phyloP scores from a whole-genome alignment of 2,113 vertebrate species.

The Serranochromis macrocephalus region DNA sequence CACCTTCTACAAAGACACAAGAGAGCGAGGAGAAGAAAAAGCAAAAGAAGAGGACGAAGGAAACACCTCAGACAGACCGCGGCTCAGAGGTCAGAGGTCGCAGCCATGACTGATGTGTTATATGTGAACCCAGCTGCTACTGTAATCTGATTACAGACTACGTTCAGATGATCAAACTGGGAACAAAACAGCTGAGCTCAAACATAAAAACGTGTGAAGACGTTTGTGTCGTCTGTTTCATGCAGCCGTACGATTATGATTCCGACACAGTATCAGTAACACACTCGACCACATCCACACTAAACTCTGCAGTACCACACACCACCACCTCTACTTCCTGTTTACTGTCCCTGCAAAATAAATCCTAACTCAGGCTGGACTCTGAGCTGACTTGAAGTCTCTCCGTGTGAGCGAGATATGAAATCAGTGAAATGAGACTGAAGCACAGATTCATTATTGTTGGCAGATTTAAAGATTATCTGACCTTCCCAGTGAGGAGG shows the following conservation, averaged over 20 bases:
- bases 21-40: not conserved
- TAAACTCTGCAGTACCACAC: not conserved
- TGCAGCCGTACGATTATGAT: not conserved
- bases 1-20: not conserved
- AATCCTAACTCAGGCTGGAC: not conserved
- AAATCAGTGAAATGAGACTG: not conserved
- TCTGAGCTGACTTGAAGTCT: not conserved
- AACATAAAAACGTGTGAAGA: not conserved
- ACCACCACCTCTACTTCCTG: not conserved
- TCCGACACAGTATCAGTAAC: not conserved
- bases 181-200: fast-evolving
- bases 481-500: not conserved
- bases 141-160: not conserved
- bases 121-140: fast-evolving
- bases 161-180: not conserved
- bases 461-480: not conserved
- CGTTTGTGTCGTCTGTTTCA: not conserved
- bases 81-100: not conserved
- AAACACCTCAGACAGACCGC: fast-evolving
- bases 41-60: not conserved
- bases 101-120: not conserved
- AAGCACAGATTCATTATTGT: not conserved
- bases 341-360: not conserved
- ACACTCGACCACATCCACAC: not conserved
- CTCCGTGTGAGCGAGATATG: not conserved